phyloP scores from a whole-genome alignment of 53 echinoderm and acorn worm genomes.

The Astropecten irregularis region DNA sequence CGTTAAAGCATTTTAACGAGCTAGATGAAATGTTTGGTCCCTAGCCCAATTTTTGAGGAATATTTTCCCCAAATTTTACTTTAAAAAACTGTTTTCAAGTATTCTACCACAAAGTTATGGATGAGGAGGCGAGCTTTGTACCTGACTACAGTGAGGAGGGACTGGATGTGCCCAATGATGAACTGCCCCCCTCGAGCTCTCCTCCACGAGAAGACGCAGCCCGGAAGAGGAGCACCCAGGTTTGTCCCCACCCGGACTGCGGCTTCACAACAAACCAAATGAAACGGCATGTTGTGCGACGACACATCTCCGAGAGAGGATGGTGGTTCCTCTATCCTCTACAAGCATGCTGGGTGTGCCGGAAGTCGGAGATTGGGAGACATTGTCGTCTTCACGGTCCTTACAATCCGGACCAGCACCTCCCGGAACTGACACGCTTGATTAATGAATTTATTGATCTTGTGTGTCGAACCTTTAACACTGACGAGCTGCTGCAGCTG shows the following conservation, averaged over 20 bases:
- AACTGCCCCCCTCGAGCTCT: not conserved
- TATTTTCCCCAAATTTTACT: too few species aligned
- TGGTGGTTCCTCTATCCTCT: constrained; percentile 15
- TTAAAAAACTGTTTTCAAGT: too few species aligned
- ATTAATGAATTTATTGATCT: not conserved
- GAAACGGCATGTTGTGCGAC: not conserved
- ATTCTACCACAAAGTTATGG: too few species aligned
- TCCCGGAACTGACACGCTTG: not conserved
- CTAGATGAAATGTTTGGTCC: too few species aligned
- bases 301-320: not conserved
- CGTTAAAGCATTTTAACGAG: too few species aligned
- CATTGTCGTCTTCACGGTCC: not conserved
- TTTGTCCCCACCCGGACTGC: not conserved
- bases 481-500: not conserved
- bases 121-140: too few species aligned
- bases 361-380: not conserved
- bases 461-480: not conserved
- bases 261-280: not conserved
- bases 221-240: not conserved
- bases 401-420: not conserved
- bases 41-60: too few species aligned
- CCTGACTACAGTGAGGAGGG: too few species aligned
- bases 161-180: too few species aligned
- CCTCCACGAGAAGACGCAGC: not conserved
- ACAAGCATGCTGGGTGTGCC: not conserved